Base-by-base conservation (phyloP, 2,888 invertebrate species). In the Parthenolecanium corni region DNA sequence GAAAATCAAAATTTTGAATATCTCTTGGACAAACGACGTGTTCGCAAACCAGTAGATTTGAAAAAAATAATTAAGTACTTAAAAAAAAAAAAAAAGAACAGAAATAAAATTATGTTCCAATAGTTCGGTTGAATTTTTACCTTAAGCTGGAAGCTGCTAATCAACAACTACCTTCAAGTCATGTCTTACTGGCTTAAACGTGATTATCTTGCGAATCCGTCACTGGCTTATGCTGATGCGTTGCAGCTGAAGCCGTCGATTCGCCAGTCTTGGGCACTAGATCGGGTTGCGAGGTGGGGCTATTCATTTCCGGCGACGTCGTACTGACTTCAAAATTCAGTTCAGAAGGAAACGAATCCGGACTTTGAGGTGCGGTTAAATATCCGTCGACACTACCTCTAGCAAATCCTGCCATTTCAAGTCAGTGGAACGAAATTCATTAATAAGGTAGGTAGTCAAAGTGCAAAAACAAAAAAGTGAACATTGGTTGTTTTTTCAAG, bases 321-420 rank as follows among this genome's bases (percentile, higher is more conserved):
- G 54, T 12, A 18, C 6, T 18, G 31, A 38, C 9, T 42, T 42
- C 44, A 18, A 9, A 16, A 42, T 14, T 14, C 14, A 42, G 14
- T 42, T 42, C 44, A 14, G 18, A 4, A 14, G n/a, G 44, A 14
- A 42, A 42, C 3, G 18, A 23, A 38, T 61, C 61, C 12, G 69
- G 69, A 9, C 68, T 68, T 49, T 69, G 69, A 4, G 68, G 69
- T 5, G 69, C 69, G 20, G 69, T 69, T n/a, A 67, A 67, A 65
- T 66, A 69, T 24, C 69, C 69, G 49, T 69, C 69, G 20, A 69
- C 52, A 52, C 69, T 69, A 25, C 68, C 67, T 52, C 67, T 49
- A 1, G 61, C 65, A 4, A 66, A 66, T 51, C 54, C 58, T 47
- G 52, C 63, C 31, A 52, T 18, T 53, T 2, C n/a, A 9, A n/a